Percentiles rank a stretch among this genome's conserved stretches.
Evolutionary conservation across 2,113 vertebrate genomes (phyloP).

Genomic region (Capreolus pygargus): DNA sequence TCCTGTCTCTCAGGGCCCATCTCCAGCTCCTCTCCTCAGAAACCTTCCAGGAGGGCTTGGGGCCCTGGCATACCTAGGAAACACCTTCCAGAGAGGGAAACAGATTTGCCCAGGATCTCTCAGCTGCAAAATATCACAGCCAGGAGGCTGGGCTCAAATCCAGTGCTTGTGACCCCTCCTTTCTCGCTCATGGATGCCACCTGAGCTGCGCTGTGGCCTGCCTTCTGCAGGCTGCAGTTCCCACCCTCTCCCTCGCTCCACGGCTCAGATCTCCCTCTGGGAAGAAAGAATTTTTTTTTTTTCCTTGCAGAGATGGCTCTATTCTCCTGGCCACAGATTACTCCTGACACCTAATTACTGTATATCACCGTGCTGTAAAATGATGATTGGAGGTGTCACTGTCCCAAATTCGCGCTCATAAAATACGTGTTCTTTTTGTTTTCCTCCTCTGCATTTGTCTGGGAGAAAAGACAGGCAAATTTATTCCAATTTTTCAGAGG

Average conservation of each 20-base stretch:
- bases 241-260: background rate
- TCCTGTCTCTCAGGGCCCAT: background rate
- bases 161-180: background rate
- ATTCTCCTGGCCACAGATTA: conserved; percentile 75
- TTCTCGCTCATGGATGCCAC: fast-evolving
- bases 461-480: conserved; percentile 70
- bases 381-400: conserved; percentile 75
- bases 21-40: background rate
- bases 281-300: background rate
- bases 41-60: background rate
- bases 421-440: conserved; percentile 73
- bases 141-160: background rate
- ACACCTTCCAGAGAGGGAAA: background rate
- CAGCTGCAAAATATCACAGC: background rate
- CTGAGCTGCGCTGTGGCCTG: too few relatives aligned
- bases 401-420: conserved; percentile 73
- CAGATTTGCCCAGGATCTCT: background rate
- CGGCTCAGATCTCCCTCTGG: background rate
- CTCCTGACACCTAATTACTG: conserved; percentile 78
- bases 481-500: conserved; percentile 71
- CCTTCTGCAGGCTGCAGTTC: background rate
- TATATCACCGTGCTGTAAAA: conserved; percentile 69
- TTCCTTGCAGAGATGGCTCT: conserved; percentile 55
- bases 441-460: conserved; percentile 62
- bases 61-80: background rate